Evolutionary conservation across 2,113 vertebrate species (phyloP).

Genomic region (Caranx ignobilis): DNA sequence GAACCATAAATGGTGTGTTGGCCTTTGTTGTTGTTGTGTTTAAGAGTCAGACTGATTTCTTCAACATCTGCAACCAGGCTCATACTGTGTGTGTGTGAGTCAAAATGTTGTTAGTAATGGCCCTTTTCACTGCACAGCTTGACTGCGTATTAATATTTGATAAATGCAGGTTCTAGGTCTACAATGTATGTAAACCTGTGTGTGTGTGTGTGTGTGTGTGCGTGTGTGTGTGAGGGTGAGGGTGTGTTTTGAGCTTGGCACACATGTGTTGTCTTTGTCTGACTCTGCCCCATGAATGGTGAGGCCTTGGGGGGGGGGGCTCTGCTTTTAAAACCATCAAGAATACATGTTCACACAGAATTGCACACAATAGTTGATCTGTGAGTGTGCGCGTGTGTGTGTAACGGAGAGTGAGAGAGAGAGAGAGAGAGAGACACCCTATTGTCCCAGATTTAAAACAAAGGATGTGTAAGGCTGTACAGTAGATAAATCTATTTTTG

Average conservation of each 20-base stretch:
- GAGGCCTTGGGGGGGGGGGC: slow-evolving; percentile 29
- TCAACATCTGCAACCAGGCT: slow-evolving; percentile 28
- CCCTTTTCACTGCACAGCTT: slow-evolving; percentile 52
- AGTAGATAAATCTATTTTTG: slow-evolving; percentile 70
- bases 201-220: background rate
- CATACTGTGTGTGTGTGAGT: slow-evolving; percentile 11
- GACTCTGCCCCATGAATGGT: slow-evolving; percentile 47
- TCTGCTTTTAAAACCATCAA: slow-evolving; percentile 8
- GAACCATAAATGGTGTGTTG: slow-evolving; percentile 10
- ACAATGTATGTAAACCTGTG: slow-evolving; percentile 10
- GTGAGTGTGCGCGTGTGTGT: background rate
- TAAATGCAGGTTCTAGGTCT: slow-evolving; percentile 47
- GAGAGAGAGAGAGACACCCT: background rate
- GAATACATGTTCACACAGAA: slow-evolving; percentile 1
- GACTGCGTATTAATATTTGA: slow-evolving; percentile 70
- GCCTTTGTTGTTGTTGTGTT: slow-evolving; percentile 35
- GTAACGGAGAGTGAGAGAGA: background rate
- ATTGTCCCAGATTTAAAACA: slow-evolving; percentile 69
- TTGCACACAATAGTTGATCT: slow-evolving; percentile 11
- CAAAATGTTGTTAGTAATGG: slow-evolving; percentile 43
- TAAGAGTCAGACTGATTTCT: slow-evolving; percentile 18
- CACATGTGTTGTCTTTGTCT: slow-evolving; percentile 63
- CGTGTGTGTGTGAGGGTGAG: slow-evolving; percentile 4
- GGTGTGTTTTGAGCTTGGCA: slow-evolving; percentile 2
- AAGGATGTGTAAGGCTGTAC: slow-evolving; percentile 56